These are phyloP conservation scores for Protonemura montana DNA, from an alignment of 2,888 invertebrate species.

Conservation along the genomic window DNA sequence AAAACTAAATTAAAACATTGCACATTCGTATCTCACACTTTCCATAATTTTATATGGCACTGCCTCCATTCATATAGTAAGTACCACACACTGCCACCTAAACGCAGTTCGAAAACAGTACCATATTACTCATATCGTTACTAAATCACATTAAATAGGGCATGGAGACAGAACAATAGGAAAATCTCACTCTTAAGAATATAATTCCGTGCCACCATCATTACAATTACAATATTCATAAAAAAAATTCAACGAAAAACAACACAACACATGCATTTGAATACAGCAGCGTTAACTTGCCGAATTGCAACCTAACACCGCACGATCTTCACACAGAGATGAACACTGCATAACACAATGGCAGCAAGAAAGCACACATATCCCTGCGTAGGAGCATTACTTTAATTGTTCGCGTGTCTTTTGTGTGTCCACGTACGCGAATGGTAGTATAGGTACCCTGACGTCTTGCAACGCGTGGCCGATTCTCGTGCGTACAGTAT, in stretches of 20 bases:
- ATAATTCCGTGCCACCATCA: neutral
- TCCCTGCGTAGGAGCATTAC: constrained; percentile 5
- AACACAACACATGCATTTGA: neutral
- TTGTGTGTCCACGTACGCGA: neutral
- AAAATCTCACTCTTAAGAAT: neutral
- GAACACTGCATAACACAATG: neutral
- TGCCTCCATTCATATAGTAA: neutral
- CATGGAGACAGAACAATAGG: neutral
- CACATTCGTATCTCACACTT: neutral
- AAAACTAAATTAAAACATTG: neutral
- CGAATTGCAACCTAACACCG: neutral
- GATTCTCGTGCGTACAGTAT: neutral
- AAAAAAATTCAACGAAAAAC: neutral
- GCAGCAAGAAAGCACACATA: neutral
- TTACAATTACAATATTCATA: neutral
- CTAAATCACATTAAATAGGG: neutral
- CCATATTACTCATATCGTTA: neutral
- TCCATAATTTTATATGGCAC: neutral
- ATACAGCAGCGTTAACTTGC: neutral
- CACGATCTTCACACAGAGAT: neutral
- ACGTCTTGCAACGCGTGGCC: neutral
- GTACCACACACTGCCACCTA: neutral
- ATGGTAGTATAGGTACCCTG: neutral
- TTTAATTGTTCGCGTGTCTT: neutral
- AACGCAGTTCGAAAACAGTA: neutral